Percentiles rank a stretch among this genome's conserved stretches.
Evolutionary conservation across 1,140 invertebrate genomes (phyloP).

Genomic region (Atopsyche davidsoni): DNA sequence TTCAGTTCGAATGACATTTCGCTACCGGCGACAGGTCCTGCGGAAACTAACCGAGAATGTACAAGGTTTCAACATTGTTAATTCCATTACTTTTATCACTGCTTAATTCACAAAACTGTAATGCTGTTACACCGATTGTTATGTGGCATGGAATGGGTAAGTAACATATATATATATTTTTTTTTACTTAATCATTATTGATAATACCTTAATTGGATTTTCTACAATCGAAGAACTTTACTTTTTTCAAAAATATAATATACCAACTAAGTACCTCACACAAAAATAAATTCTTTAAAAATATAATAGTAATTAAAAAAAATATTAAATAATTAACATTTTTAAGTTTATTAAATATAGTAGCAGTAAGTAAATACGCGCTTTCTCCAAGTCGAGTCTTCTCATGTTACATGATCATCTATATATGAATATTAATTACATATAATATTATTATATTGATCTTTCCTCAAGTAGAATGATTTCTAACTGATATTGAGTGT

Average conservation of each 20-base stretch:
- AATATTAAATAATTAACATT: background rate
- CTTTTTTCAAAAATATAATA: slow-evolving; percentile 7
- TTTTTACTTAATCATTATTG: slow-evolving; percentile 17
- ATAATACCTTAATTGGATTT: slow-evolving; percentile 15
- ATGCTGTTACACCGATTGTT: slow-evolving; percentile 53
- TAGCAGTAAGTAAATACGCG: too few species aligned
- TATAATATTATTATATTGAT: too few species aligned
- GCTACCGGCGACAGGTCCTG: too few species aligned
- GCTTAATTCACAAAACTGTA: slow-evolving; percentile 12
- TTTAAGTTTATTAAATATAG: background rate
- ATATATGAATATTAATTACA: too few species aligned
- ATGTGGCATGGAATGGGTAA: slow-evolving; percentile 80
- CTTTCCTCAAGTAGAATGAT: too few species aligned
- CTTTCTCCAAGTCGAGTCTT: too few species aligned
- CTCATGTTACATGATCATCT: too few species aligned
- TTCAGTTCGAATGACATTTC: too few species aligned
- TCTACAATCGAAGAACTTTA: slow-evolving; percentile 21
- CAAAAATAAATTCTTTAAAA: background rate
- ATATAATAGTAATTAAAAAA: background rate
- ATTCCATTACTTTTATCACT: too few species aligned
- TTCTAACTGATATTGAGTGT: too few species aligned
- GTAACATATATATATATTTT: slow-evolving; percentile 28
- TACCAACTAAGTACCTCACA: background rate
- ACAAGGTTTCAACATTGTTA: too few species aligned
- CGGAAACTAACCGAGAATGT: too few species aligned